Evolutionary conservation across 2,797 vertebrate species (phyloP), one percentile per base, ranked within the genome.

Genomic region (Gymnoscopelus braueri): DNA sequence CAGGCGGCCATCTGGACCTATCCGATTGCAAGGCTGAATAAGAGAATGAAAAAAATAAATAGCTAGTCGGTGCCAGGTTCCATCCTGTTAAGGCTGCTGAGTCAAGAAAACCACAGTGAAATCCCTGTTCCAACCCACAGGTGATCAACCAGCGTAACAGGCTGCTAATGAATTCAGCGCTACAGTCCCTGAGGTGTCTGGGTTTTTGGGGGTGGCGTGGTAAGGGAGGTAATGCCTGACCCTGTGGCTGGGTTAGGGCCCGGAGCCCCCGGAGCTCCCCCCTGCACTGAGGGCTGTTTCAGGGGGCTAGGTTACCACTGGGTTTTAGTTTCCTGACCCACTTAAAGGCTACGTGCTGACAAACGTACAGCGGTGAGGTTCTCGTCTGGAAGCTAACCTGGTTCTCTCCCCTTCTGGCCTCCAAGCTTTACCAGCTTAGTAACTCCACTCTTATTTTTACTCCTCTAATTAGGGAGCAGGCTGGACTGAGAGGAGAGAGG

Each of bases 311-410:
- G 73, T 60, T 32, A 19, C 51, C 75, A 59, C 72, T 64, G 83
- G 88, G 81, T 82, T 91, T 91, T 79, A 82, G 77, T 89, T 93
- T 86, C 85, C 67, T 89, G 91, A 92, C 90, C 90, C 89, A 91
- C 77, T 92, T 93, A 79, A 69, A 74, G 72, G 69, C 72, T 73
- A 58, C 47, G 58, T 39, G 78, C 78, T 88, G 86, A 89, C 79
- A 79, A 86, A 86, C 39, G 54, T 71, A 77, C 69, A 78, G 72
- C 82, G 59, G 1, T 78, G 81, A 85, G 74, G 69, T 74, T 83
- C 72, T 83, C 51, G 0, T 79, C 55, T 83, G 85, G 81, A 81
- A 78, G 75, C 59, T 24, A 54, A 83, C 65, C 71, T 55, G 53
- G 61, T 77, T 65, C 47, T 52, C 78, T 79, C 55, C 15, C 61